Evolutionary conservation across 2,888 invertebrate genomes (phyloP), one percentile per base, ranked within the genome.

Genomic region (Lasiommata megera): DNA sequence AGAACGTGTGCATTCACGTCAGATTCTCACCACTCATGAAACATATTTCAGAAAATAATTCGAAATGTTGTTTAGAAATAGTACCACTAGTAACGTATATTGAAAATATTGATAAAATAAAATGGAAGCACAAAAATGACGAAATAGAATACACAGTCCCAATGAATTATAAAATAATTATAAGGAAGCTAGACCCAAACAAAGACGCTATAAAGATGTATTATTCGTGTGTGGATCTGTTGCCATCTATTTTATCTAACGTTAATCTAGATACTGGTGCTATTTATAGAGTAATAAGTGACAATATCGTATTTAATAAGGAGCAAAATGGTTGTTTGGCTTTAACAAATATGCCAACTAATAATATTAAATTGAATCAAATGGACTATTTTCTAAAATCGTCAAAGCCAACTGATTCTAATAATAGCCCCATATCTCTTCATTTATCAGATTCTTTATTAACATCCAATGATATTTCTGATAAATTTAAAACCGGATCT

Each of bases 141-240:
- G 65, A 67, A 5, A 74, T 84, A 16, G 84, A 88, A 65, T 88
- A 83, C 56, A 73, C 67, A 1, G 73, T 89, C 56, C 89, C 88
- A 1, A 81, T 89, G 72, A 82, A 76, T 1, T 83, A 86, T 56
- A 87, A 79, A 69, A 80, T 89, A 16, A 73, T 82, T 62, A 51
- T 89, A 0, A 82, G 72, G 65, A 87, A 79, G 66, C 63, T 65
- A 11, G 47, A 65, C 16, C 56, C 67, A 41, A 46, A 62, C 44
- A 36, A 61, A n/a, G 64, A 73, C 51, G 12, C 18, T 8, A 18
- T 57, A n/a, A 83, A 79, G 64, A 70, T 73, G 1, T 88, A 86
- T 65, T 79, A 88, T 65, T 89, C 89, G 1, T 88, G 89, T 61
- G 79, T 89, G 11, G 89, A 88, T 69, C n/a, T 74, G 81, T 36